Conservation (phyloP, 2,888 invertebrate species). For the Macrosiphum euphorbiae region DNA sequence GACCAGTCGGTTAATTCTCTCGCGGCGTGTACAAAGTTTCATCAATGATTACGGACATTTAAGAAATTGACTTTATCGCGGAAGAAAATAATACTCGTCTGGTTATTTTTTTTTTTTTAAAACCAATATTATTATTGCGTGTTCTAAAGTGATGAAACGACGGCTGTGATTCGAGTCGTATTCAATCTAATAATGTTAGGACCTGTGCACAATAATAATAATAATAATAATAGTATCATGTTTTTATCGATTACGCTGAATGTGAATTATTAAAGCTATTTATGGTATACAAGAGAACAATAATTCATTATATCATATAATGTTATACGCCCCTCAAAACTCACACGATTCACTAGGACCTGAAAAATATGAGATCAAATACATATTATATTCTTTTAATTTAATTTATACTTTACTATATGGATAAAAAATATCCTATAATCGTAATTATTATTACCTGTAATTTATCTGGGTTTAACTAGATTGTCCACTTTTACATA, state of each 20-base stretch:
- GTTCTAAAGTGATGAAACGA: conserved; percentile 40
- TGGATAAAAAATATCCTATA: not conserved
- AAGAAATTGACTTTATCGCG: conserved; percentile 31
- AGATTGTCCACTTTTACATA: too few relatives aligned
- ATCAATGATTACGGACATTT: conserved; percentile 53
- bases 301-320: not conserved
- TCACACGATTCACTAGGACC: not conserved
- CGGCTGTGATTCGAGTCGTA: not conserved
- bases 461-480: too few relatives aligned
- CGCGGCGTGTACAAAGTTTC: conserved; percentile 31
- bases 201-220: not conserved
- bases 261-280: not conserved
- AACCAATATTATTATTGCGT: not conserved
- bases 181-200: too few relatives aligned
- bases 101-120: not conserved
- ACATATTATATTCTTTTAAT: not conserved
- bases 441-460: not conserved
- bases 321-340: not conserved
- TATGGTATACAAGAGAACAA: not conserved
- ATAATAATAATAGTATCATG: not conserved
- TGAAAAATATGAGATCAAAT: not conserved
- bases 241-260: not conserved
- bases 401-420: too few relatives aligned
- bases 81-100: not conserved
- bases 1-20: conserved; percentile 23